Evolutionary conservation across 1,140 invertebrate species (phyloP).

Genomic region (Bombus pyrosoma): DNA sequence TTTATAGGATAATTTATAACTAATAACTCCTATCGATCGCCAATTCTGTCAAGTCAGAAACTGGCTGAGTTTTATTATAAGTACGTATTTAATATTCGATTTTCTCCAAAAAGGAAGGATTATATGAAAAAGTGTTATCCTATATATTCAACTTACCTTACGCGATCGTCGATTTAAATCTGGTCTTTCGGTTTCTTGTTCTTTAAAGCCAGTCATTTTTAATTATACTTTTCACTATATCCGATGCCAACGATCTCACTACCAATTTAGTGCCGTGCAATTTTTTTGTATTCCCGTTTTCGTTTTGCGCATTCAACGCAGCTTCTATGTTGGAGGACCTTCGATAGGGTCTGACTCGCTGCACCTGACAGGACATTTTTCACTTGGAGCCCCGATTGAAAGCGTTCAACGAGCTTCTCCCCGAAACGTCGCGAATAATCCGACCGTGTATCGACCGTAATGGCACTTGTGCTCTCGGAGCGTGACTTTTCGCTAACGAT

Average conservation of each 20-base stretch:
- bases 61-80: too few species aligned
- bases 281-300: background rate
- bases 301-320: background rate
- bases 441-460: constrained; percentile 34
- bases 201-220: background rate
- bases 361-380: constrained; percentile 56
- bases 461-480: constrained; percentile 10
- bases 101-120: too few species aligned
- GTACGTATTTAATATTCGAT: too few species aligned
- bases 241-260: background rate
- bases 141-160: too few species aligned
- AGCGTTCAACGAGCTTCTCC: constrained; percentile 9
- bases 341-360: constrained; percentile 14
- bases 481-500: constrained; percentile 12
- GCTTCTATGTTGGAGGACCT: background rate
- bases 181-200: background rate
- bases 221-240: background rate
- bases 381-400: constrained; percentile 16
- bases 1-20: too few species aligned
- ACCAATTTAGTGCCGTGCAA: background rate
- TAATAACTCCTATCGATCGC: too few species aligned
- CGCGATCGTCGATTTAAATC: background rate
- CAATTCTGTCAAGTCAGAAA: too few species aligned
- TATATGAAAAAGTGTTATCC: too few species aligned
- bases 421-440: constrained; percentile 16